Conservation (phyloP, 2,797 vertebrate genomes). For the Astyanax mexicanus region DNA sequence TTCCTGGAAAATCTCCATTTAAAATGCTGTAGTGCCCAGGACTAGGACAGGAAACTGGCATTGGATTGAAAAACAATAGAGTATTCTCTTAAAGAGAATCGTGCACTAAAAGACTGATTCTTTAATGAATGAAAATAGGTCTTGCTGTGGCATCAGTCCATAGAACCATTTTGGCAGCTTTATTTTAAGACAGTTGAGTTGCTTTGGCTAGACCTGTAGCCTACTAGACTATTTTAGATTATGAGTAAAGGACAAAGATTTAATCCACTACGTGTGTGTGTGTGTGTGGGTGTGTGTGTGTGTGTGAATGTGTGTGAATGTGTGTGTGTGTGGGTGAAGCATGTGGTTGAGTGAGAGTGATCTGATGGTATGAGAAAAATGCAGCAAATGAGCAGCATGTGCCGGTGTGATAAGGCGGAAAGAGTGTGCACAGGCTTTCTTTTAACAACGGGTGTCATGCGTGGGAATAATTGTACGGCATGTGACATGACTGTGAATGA, state of each 20-base stretch:
- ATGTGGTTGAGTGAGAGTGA: conserved; percentile 8
- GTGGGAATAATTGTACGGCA: conserved; percentile 52
- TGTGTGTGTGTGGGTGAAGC: neutral
- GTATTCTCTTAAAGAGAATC: neutral
- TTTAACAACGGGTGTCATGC: conserved; percentile 40
- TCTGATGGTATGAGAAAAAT: conserved; percentile 27
- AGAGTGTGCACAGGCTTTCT: conserved; percentile 26
- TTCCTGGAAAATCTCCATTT: too few species aligned
- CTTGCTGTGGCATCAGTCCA: too few species aligned
- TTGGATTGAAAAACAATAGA: neutral
- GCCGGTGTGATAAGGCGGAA: conserved; percentile 29
- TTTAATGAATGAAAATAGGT: neutral
- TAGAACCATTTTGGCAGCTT: neutral
- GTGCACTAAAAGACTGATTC: too few species aligned
- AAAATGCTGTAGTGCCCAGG: too few species aligned
- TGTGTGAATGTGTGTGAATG: neutral
- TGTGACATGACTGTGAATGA: conserved; percentile 55
- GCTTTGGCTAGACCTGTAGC: neutral
- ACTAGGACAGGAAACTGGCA: too few species aligned
- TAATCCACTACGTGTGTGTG: neutral
- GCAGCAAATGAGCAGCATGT: conserved; percentile 35
- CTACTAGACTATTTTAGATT: neutral
- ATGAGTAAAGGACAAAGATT: conserved; percentile 11
- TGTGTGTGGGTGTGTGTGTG: conserved; percentile 8
- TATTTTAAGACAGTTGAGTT: neutral